Base-by-base conservation (phyloP, 2,113 vertebrate genomes). In the Amphilophus citrinellus region DNA sequence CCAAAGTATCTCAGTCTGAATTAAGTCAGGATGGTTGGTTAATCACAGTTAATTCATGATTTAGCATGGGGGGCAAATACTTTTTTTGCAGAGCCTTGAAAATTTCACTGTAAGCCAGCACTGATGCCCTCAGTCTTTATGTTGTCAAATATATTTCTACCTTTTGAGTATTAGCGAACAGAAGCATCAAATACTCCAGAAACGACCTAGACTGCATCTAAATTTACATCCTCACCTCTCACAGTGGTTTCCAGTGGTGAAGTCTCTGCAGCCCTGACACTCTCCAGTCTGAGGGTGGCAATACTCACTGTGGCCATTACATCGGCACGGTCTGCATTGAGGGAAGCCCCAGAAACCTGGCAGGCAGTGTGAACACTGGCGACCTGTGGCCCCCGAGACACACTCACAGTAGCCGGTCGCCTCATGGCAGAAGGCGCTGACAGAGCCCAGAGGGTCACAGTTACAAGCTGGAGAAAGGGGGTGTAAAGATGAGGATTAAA, bases 341-440 rank as follows among this genome's bases (percentile, higher is more conserved):
- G 98, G 98, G 91, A 99, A 99, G 68, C 98, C 98, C 98, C 98
- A 99, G 92, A 96, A 97, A 1, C 96, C 96, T 0, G 97, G 97
- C 79, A 97, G 93, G 89, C 98, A 99, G 76, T 91, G 95, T 91
- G 98, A 96, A 7, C 98, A 99, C 63, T 97, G 97, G 37, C 97
- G 97, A 7, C 97, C 94, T 0, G 96, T 96, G 50, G 97, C 96
- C 0, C 98, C 98, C 0, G 96, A 94, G 66, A 97, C 95, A 76
- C 98, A 99, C 56, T 91, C 91, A 42, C 98, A 99, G 96, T 98
- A 97, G 13, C 98, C 98, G 0, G 97, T 98, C 15, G 96, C 86
- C 1, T 95, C 90, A 0, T 98, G 93, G 1, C 98, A 99, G 95
- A 98, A 97, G 47, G 94, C 37, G 1, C 78, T 94, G 85, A 96